Evolutionary conservation across 2,113 vertebrate genomes (phyloP), one percentile per base, ranked within the genome.

Genomic region (Pampusana beccarii): DNA sequence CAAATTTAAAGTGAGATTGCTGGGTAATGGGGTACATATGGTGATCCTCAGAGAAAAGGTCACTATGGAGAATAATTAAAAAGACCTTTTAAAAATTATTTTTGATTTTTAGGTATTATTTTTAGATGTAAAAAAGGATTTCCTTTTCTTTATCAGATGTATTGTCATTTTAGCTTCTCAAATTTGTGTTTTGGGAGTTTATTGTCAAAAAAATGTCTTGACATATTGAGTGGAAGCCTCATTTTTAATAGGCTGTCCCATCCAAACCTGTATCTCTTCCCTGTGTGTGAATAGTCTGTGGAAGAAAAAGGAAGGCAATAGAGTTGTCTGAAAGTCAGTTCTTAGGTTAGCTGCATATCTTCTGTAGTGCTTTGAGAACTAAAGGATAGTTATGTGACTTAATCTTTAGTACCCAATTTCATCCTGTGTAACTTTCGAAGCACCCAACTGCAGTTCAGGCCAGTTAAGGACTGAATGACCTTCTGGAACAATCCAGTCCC

Each of bases 31-130:
- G 51, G 28, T 96, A 73, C 84, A 91, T 96, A 97, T 96, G 88
- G 94, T 66, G 79, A 94, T 95, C 86, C 72, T 95, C 92, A 97
- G 96, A 95, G 19, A 50, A 91, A 94, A 95, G n/a, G 38, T 92
- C 92, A 56, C 95, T 95, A 44, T 81, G 36, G 86, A 90, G 92
- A 88, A 94, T 90, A 94, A 94, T 94, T 92, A 91, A 95, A 93
- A 93, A 95, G 5, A 5, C 16, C 24, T 69, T 91, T 81, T 57
- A 38, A 80, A 88, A 78, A 91, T 72, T 91, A 78, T 93, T 85
- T 97, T 96, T 95, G 75, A 67, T 92, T 80, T 36, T 94, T 93
- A 89, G 74, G 69, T 88, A 60, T 90, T 94, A 69, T 79, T 92
- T 97, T 95, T 90, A 96, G 60, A 80, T 72, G 57, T 77, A 87